A percentile compares a stretch with the other conserved stretches of the same genome.
Conservation (phyloP, 1,140 invertebrate genomes). For the Anastatus disparis region DNA sequence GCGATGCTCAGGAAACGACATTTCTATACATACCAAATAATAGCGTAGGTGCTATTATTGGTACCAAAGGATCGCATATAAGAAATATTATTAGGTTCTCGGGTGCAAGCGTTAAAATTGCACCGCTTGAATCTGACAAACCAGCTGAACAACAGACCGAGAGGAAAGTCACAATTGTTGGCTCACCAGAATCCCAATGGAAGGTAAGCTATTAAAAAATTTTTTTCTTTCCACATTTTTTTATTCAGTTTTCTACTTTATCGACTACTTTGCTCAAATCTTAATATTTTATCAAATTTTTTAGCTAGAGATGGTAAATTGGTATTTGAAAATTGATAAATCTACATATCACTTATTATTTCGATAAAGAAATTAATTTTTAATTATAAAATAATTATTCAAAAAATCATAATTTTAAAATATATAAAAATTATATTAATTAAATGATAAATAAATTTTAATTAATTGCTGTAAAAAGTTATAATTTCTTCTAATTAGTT, state of each 20-base stretch:
- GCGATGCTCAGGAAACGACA: slow-evolving; percentile 84
- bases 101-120: slow-evolving; percentile 93
- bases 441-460: too few species aligned
- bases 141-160: slow-evolving; percentile 78
- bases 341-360: too few species aligned
- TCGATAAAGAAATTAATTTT: not conserved
- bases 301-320: too few species aligned
- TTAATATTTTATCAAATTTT: too few species aligned
- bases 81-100: slow-evolving; percentile 97
- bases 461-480: too few species aligned
- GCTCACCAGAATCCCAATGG: slow-evolving; percentile 95
- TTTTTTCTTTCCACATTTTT: not conserved
- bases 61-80: slow-evolving; percentile 95
- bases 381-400: not conserved
- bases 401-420: too few species aligned
- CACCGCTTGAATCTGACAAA: slow-evolving; percentile 85
- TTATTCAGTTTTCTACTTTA: too few species aligned
- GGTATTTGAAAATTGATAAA: too few species aligned
- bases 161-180: slow-evolving; percentile 94
- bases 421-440: too few species aligned
- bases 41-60: slow-evolving; percentile 96
- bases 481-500: too few species aligned
- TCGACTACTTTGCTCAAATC: too few species aligned
- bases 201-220: slow-evolving; percentile 79
- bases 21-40: slow-evolving; percentile 97